Evolutionary conservation across 2,113 vertebrate genomes (phyloP).

Genomic region (Danionella cerebrum): DNA sequence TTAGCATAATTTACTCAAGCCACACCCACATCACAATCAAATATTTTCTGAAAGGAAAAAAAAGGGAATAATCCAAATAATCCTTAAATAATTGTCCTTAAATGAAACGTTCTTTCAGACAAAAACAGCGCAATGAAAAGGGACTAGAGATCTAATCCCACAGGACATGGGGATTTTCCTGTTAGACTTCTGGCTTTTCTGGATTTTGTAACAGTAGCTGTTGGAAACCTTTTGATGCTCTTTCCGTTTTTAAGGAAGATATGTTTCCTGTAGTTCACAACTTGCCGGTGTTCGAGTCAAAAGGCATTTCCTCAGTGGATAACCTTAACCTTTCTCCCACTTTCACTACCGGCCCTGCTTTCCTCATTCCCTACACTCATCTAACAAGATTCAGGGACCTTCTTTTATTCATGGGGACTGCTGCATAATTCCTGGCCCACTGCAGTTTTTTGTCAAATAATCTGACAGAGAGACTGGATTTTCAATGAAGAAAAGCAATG

Average conservation of each 20-base stretch:
- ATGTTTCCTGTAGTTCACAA: slow-evolving; percentile 12
- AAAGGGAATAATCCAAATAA: too few species aligned
- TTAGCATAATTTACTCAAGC: too few species aligned
- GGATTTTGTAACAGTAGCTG: slow-evolving; percentile 9
- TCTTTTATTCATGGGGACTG: background rate
- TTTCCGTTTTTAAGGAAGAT: slow-evolving; percentile 9
- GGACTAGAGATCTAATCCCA: slow-evolving; percentile 7
- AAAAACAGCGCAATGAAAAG: too few species aligned
- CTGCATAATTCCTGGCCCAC: background rate
- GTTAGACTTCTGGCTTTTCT: slow-evolving; percentile 6
- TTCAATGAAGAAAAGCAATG: slow-evolving; percentile 12
- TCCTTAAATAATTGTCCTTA: too few species aligned
- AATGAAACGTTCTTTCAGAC: too few species aligned
- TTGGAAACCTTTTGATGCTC: background rate
- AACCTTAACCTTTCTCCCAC: slow-evolving; percentile 16
- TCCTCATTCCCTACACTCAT: slow-evolving; percentile 20
- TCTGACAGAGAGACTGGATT: slow-evolving; percentile 1
- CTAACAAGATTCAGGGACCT: background rate
- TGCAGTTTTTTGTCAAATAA: background rate
- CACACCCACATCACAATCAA: too few species aligned
- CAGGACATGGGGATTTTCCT: slow-evolving; percentile 6
- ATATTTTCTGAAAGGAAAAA: too few species aligned
- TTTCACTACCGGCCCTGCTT: background rate
- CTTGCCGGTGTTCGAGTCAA: slow-evolving; percentile 16
- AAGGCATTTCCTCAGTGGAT: slow-evolving; percentile 36